Evolutionary conservation across 2,113 vertebrate species (phyloP).

Genomic region (Xenopus borealis): DNA sequence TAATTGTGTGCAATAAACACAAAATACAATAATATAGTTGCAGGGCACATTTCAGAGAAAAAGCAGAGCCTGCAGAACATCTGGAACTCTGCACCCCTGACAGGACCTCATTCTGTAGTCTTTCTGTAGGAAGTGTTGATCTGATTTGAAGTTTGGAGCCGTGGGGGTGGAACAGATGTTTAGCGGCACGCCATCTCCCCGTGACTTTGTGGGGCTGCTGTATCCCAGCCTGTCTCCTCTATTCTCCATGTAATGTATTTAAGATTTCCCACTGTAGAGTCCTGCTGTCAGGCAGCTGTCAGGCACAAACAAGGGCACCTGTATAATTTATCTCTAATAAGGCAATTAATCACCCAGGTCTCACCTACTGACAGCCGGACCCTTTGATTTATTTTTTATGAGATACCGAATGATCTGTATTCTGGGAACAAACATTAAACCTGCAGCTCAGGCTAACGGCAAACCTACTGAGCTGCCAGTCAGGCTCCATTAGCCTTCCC

Average conservation of each 20-base stretch:
- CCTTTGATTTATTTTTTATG: slow-evolving; percentile 7
- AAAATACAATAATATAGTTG: not conserved
- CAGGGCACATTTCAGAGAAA: no score
- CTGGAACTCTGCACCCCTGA: not conserved
- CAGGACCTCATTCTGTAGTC: not conserved
- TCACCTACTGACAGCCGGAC: slow-evolving; percentile 7
- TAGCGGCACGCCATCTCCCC: not conserved
- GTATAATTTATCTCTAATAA: slow-evolving; percentile 37
- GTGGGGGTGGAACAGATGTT: slow-evolving; percentile 19
- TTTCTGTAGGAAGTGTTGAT: no score
- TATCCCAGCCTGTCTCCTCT: no score
- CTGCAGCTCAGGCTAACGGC: not conserved
- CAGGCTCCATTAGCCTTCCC: no score
- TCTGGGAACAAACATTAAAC: not conserved
- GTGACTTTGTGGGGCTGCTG: not conserved
- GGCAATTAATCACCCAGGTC: slow-evolving; percentile 30
- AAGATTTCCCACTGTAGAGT: slow-evolving; percentile 5
- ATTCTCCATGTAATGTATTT: not conserved
- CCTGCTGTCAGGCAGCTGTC: slow-evolving; percentile 30
- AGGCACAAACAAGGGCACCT: slow-evolving; percentile 18
- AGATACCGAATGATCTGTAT: slow-evolving; percentile 6
- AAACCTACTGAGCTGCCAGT: no score
- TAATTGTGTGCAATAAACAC: no score
- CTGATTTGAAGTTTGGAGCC: not conserved
- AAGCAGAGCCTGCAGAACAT: not conserved